Base-by-base conservation (phyloP, 1,140 invertebrate species). In the Macrosteles quadrilineatus region DNA sequence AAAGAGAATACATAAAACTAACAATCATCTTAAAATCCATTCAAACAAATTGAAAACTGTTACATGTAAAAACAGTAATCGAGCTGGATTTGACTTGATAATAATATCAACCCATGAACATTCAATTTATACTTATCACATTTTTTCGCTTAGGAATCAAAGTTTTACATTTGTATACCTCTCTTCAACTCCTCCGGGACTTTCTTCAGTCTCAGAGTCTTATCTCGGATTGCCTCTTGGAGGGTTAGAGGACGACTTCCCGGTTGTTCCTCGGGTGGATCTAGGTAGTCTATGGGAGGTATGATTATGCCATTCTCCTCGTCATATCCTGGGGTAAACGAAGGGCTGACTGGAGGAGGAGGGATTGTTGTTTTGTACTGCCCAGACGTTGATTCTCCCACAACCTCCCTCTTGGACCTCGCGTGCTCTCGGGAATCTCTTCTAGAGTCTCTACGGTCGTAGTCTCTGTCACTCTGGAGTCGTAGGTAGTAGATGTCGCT, bases 401-500 rank as follows among this genome's bases (percentile, higher is more conserved):
- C 21, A n/a, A 50, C n/a, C n/a, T 50, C 47, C 47, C 47, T 36
- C 14, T 36, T 36, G 47, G 47, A n/a, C 17, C 47, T 23, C 3
- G n/a, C n/a, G 3, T n/a, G 3, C 21, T n/a, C 47, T n/a, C 21
- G 17, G 47, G 47, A 23, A 19, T 50, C 21, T n/a, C 17, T 50
- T 11, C n/a, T n/a, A n/a, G 3, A 3, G 47, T 50, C 6, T 6
- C n/a, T 19, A 4, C 47, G 47, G 47, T 6, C n/a, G 47, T n/a
- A 50, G 6, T n/a, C 47, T n/a, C 4, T 6, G 17, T 50, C 47
- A 50, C n/a, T 50, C 47, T 50, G 47, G 4, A 50, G 47, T 19
- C 47, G 17, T n/a, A 50, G 47, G 47, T 50, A 50, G 47, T 50
- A 50, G 47, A 50, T 50, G 21, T 50, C 47, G 32, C 32, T 36